Base-by-base conservation (phyloP, 2,797 vertebrate species). In the Chelmon rostratus region DNA sequence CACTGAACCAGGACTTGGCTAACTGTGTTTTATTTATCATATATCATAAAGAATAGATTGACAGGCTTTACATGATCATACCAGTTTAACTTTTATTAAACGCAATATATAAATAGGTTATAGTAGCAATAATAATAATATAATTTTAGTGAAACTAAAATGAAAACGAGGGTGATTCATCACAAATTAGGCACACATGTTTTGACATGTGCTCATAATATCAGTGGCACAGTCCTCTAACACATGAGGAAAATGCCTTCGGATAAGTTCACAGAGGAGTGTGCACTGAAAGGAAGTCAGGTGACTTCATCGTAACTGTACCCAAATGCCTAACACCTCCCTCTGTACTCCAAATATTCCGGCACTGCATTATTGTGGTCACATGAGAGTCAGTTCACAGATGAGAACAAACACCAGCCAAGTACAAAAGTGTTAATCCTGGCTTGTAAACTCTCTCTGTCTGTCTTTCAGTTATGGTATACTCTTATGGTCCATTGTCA, bases 401-500 rank as follows among this genome's bases (percentile, higher is more conserved):
- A 63, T 37, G 12, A 21, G 19, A 58, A 40, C 31, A 37, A n/a
- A n/a, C 10, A 0, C n/a, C 3, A 10, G 18, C 13, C 8, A 21
- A 38, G 16, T 28, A 42, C 3, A 13, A 12, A 5, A 23, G 7
- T 31, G 21, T 1, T 52, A 4, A 47, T 19, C 13, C 13, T 61
- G 21, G 13, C 9, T 19, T 72, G 31, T 44, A 6, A 40, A n/a
- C n/a, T n/a, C n/a, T n/a, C 33, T 56, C 37, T 83, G 38, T 49
- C 7, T 56, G 8, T 82, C 16, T 88, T 86, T 54, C 82, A 96
- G 95, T 69, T 95, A 89, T 15, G 93, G 92, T 0, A 88, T 96
- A 6, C 89, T 96, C 46, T 70, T 96, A 73, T 96, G 95, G 94
- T 95, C 95, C 61, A 88, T 95, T 1, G 68, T 93, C 57, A 92